Percentiles rank a stretch among this genome's conserved stretches.
phyloP scores from a whole-genome alignment of 1,140 invertebrate species.

The Macrobrachium rosenbergii region DNA sequence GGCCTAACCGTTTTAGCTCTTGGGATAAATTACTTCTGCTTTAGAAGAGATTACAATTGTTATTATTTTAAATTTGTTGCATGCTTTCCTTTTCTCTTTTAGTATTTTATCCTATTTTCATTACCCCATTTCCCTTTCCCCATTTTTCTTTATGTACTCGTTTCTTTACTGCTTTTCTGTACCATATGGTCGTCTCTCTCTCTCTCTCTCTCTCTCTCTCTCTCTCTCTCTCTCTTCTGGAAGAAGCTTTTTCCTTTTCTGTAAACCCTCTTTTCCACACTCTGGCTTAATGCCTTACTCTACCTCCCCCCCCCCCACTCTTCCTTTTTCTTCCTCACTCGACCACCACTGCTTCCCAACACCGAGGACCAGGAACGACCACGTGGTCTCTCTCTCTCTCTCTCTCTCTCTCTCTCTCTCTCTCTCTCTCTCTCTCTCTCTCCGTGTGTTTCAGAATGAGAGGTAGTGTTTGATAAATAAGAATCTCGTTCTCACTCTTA shows the following conservation, averaged over 20 bases:
- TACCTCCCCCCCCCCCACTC: not conserved
- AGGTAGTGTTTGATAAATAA: too few relatives aligned
- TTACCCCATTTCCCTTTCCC: not conserved
- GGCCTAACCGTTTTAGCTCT: too few relatives aligned
- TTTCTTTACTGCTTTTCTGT: not conserved
- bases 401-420: not conserved
- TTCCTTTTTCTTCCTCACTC: not conserved
- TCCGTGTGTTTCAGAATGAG: not conserved
- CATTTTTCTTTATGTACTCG: not conserved
- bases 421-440: too few relatives aligned
- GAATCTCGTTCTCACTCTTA: not conserved
- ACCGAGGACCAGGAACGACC: not conserved
- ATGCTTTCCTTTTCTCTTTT: not conserved
- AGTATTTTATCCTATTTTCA: not conserved
- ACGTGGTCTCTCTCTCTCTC: constrained; percentile 3
- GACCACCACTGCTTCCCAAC: not conserved
- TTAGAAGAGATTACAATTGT: too few relatives aligned
- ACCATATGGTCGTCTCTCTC: not conserved
- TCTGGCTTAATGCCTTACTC: not conserved
- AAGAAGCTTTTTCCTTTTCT: not conserved
- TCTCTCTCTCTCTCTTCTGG: not conserved
- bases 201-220: not conserved
- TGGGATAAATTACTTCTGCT: too few relatives aligned
- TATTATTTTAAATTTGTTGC: too few relatives aligned
- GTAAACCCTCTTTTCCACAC: not conserved